A percentile compares a stretch with the other conserved stretches of the same genome.
Conservation (phyloP, 2,888 invertebrate species). For the Rhagonycha lutea region DNA sequence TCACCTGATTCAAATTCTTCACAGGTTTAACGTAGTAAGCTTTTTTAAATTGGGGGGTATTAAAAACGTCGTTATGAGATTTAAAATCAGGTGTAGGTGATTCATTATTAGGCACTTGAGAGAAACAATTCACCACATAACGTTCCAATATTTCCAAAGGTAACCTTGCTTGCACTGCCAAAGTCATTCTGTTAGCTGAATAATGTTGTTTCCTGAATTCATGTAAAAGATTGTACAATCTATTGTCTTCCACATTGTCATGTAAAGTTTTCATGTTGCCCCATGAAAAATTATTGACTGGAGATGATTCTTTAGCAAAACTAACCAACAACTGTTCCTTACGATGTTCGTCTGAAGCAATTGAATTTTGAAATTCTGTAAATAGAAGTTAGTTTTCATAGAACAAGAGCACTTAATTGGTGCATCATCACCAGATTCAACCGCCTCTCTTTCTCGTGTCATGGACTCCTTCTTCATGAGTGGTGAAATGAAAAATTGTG, state of each 20-base stretch:
- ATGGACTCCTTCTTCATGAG: too few relatives aligned
- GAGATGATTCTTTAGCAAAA: conserved; percentile 71
- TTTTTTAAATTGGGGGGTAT: conserved; percentile 66
- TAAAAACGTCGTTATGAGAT: conserved; percentile 60
- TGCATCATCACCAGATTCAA: too few relatives aligned
- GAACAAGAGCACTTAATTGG: too few relatives aligned
- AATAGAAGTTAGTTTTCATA: too few relatives aligned
- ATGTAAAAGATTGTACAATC: conserved; percentile 70
- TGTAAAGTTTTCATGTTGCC: conserved; percentile 78
- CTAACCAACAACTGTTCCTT: conserved; percentile 76
- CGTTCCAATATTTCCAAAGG: too few relatives aligned
- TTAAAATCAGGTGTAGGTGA: conserved; percentile 70
- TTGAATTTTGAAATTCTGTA: too few relatives aligned
- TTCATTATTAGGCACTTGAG: too few relatives aligned
- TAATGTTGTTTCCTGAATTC: conserved; percentile 74
- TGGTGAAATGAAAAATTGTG: too few relatives aligned
- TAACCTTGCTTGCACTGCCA: too few relatives aligned
- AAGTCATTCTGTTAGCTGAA: too few relatives aligned
- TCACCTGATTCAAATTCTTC: conserved; percentile 71
- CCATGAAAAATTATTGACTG: conserved; percentile 82
- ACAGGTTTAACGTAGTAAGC: conserved; percentile 77
- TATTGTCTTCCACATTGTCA: conserved; percentile 69
- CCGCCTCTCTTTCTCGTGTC: too few relatives aligned
- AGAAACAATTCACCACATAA: too few relatives aligned
- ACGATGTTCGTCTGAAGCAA: conserved; percentile 74